Percentiles rank a stretch among this genome's conserved stretches.
phyloP scores from a whole-genome alignment of 2,797 vertebrate genomes.

The Cuniculus paca region DNA sequence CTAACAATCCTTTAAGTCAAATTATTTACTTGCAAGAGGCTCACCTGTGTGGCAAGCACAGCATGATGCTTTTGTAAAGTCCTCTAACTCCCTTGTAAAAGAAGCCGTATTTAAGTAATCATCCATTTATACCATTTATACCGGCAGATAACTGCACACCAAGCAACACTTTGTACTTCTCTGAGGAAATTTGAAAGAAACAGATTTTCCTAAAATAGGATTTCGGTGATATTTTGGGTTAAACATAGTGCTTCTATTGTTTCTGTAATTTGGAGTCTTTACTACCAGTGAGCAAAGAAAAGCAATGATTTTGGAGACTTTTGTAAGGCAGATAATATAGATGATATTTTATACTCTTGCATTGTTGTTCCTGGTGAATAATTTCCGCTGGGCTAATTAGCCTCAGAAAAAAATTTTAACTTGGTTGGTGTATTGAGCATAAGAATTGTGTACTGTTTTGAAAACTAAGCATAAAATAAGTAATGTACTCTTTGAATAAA shows the following conservation, averaged over 20 bases:
- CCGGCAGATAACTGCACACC: constrained; percentile 86
- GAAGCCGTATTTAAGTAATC: constrained; percentile 90
- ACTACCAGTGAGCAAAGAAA: constrained; percentile 74
- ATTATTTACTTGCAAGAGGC: constrained; percentile 88
- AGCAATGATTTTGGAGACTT: constrained; percentile 67
- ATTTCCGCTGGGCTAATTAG: constrained; percentile 67
- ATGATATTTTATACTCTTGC: constrained; percentile 29
- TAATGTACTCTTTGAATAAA: constrained; percentile 51
- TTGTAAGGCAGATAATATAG: constrained; percentile 41
- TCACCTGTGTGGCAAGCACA: constrained; percentile 87
- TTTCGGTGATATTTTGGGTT: constrained; percentile 88
- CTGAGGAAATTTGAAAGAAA: constrained; percentile 85
- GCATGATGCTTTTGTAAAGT: constrained; percentile 88
- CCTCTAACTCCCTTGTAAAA: constrained; percentile 87
- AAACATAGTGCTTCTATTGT: constrained; percentile 84
- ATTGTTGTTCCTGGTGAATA: constrained; percentile 52
- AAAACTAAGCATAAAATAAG: constrained; percentile 44
- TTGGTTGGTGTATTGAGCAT: constrained; percentile 70
- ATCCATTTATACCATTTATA: constrained; percentile 90
- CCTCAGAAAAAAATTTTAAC: constrained; percentile 65
- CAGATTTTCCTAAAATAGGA: constrained; percentile 86
- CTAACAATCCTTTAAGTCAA: constrained; percentile 86
- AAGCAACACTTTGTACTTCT: constrained; percentile 85
- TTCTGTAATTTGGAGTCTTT: constrained; percentile 83
- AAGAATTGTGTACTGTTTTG: constrained; percentile 65